Evolutionary conservation across 2,888 invertebrate species (phyloP).

Genomic region (Galerucella nymphaeae): DNA sequence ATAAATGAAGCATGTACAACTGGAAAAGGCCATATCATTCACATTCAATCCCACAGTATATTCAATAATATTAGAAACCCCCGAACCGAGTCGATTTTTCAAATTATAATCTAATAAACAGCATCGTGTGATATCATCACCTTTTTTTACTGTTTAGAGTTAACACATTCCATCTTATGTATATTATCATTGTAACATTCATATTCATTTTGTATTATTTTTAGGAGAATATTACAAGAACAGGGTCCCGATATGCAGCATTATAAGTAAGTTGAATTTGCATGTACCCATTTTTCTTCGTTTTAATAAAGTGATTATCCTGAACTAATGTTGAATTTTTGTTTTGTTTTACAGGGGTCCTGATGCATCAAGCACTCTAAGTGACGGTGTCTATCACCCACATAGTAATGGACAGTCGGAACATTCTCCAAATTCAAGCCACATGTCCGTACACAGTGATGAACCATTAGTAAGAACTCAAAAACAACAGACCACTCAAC

Average conservation of each 20-base stretch:
- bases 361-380: slow-evolving; percentile 58
- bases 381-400: slow-evolving; percentile 62
- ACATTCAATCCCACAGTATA: too few species aligned
- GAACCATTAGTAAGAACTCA: slow-evolving; percentile 71
- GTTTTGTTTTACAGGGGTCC: slow-evolving; percentile 51
- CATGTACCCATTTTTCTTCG: slow-evolving; percentile 43
- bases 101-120: too few species aligned
- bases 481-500: slow-evolving; percentile 76
- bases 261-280: slow-evolving; percentile 69
- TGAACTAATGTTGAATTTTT: slow-evolving; percentile 5
- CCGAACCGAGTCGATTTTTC: too few species aligned
- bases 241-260: slow-evolving; percentile 74
- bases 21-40: too few species aligned
- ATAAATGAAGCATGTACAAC: too few species aligned
- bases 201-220: slow-evolving; percentile 63
- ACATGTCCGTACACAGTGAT: slow-evolving; percentile 67
- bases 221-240: slow-evolving; percentile 73
- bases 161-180: background rate
- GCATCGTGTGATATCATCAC: too few species aligned
- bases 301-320: background rate
- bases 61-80: too few species aligned
- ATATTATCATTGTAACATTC: slow-evolving; percentile 12
- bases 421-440: slow-evolving; percentile 72
- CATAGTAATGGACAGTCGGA: slow-evolving; percentile 76
- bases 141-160: too few species aligned